A percentile compares a stretch with the other conserved stretches of the same genome.
Conservation (phyloP, 2,797 vertebrate species). For the Stomatorhinus walkeri region DNA sequence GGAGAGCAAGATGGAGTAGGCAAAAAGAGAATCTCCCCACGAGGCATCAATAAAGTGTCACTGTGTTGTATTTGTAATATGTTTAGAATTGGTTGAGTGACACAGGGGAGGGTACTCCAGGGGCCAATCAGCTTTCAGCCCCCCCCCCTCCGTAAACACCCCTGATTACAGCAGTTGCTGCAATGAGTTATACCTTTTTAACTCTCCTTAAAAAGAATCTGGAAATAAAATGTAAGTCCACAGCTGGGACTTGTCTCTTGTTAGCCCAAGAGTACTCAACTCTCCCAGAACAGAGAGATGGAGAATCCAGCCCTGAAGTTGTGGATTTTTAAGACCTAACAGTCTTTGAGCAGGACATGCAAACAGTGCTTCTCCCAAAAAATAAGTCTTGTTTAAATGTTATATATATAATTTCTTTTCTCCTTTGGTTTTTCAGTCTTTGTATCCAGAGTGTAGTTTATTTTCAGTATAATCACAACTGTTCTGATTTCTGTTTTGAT, state of each 20-base stretch:
- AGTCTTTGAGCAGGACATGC: background rate
- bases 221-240: background rate
- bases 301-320: background rate
- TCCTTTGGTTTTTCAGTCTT: background rate
- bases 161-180: background rate
- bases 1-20: background rate
- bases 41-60: background rate
- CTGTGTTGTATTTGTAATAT: background rate
- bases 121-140: background rate
- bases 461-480: background rate
- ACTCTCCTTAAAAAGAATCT: background rate
- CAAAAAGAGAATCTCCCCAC: background rate
- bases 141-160: background rate
- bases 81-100: background rate
- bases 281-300: background rate
- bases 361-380: background rate
- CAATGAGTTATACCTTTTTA: background rate
- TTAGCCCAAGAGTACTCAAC: background rate
- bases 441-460: background rate
- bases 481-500: background rate
- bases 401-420: too few relatives aligned
- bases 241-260: background rate
- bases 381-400: background rate
- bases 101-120: background rate
- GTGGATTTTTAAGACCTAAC: background rate